Conservation (phyloP, 2,888 invertebrate species). For the Bimastos eiseni region DNA sequence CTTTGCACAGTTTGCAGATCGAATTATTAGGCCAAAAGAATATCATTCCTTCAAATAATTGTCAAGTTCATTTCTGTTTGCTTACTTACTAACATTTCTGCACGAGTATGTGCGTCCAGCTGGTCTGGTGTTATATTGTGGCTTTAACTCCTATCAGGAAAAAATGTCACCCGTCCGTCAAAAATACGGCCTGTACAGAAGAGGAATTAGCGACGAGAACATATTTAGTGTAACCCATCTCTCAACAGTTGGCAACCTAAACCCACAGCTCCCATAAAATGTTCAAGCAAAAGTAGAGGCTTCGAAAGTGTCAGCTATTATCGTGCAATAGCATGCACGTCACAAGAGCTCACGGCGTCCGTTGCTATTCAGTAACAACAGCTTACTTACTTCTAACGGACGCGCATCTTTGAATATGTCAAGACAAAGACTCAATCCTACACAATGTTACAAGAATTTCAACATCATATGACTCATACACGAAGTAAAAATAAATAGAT, state of each 20-base stretch:
- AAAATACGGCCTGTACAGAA: neutral
- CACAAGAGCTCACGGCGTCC: neutral
- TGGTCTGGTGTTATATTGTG: too few species aligned
- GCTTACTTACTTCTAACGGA: neutral
- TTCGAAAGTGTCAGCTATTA: neutral
- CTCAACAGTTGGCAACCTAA: neutral
- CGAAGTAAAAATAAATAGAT: neutral
- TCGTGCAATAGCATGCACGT: neutral
- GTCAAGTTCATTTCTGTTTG: neutral
- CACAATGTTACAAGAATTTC: neutral
- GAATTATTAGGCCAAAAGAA: neutral
- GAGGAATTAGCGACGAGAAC: neutral
- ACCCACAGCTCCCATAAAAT: neutral
- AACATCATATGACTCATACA: neutral
- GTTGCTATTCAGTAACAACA: neutral
- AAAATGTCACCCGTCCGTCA: neutral
- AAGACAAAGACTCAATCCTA: neutral
- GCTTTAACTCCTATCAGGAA: too few species aligned
- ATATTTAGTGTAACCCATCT: neutral
- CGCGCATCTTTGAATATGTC: conserved; percentile 13
- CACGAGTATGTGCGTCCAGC: neutral
- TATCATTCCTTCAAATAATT: neutral
- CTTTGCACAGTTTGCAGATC: neutral
- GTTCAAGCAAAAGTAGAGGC: neutral
- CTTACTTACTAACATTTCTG: neutral